Base-by-base conservation (phyloP, 1,140 invertebrate genomes). In the Bactericera cockerelli region DNA sequence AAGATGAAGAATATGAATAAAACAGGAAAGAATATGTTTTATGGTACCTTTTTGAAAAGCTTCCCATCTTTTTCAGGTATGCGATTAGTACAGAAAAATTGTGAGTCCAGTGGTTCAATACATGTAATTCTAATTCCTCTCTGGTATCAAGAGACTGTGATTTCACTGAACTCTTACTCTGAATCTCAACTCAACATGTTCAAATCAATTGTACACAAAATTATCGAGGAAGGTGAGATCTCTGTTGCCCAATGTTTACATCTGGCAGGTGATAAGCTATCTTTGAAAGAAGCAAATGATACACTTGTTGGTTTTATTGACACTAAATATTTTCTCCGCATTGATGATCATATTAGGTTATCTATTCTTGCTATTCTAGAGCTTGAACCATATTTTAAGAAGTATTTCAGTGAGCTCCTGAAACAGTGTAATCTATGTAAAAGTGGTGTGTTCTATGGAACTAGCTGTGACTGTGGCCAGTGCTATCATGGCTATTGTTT, bases 221-320 rank as follows among this genome's bases (percentile, higher is more conserved):
- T 49, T 6, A 49, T 49, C n/a, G 42, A 49, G 22, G n/a, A 16
- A 4, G 42, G 42, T 19, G 42, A 49, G 22, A 49, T 49, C n/a
- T 49, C 42, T 49, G 22, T 49, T 49, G 42, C 42, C 42, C 8
- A 49, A 49, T 49, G 42, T n/a, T 49, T 49, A 8, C n/a, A 49
- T n/a, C 8, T 49, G 8, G n/a, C n/a, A 19, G 42, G 22, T 3
- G 42, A 49, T n/a, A 49, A 49, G 22, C 8, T 49, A 22, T 49
- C 42, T 8, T n/a, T 49, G 22, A 49, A 49, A n/a, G 42, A 49
- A 6, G 42, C 42, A 4, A 49, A 49, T n/a, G 42, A 49, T 49
- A 49, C 42, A 4, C 42, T 49, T 6, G n/a, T 49, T 16, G 19
- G 22, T 49, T 49, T 49, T n/a, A 49, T 49, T 6, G 19, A 22